A percentile compares a stretch with the other conserved stretches of the same genome.
Evolutionary conservation across 2,888 invertebrate species (phyloP).

Genomic region (Hoplodrina blanda): DNA sequence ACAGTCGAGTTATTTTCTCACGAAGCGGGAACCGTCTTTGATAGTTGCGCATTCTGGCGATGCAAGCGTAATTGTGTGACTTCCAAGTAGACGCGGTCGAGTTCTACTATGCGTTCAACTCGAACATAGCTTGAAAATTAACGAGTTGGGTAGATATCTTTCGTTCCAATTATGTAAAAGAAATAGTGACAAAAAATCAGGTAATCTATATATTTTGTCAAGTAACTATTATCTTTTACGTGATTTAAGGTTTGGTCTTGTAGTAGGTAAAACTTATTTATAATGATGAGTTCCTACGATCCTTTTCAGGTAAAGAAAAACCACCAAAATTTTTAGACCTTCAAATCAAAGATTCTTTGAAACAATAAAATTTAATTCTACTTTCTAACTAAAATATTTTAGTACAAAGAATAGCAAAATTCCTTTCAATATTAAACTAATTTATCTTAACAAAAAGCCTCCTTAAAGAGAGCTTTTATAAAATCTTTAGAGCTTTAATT

Average conservation of each 20-base stretch:
- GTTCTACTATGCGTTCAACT: constrained; percentile 37
- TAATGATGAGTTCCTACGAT: too few species aligned
- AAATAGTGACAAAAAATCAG: too few species aligned
- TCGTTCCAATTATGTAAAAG: too few species aligned
- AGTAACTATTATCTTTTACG: too few species aligned
- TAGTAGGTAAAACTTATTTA: too few species aligned
- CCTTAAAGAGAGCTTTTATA: constrained; percentile 15
- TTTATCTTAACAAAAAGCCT: constrained; percentile 25
- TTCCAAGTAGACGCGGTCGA: constrained; percentile 45
- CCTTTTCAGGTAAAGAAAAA: too few species aligned
- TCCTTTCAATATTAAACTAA: constrained; percentile 15
- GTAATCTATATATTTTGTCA: too few species aligned
- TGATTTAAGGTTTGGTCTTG: too few species aligned
- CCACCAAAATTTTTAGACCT: neutral
- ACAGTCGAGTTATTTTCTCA: constrained; percentile 66
- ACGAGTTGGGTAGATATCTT: neutral
- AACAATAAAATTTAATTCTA: neutral
- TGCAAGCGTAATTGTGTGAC: constrained; percentile 65
- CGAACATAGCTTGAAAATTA: constrained; percentile 10
- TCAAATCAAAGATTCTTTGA: neutral
- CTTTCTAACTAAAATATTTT: constrained; percentile 19
- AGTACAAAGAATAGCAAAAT: neutral
- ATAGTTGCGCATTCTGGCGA: constrained; percentile 64
- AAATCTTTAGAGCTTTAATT: constrained; percentile 42
- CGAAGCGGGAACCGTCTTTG: constrained; percentile 60